Evolutionary conservation across 1,140 invertebrate genomes (phyloP), one percentile per base, ranked within the genome.

Genomic region (Sinonovacula constricta): DNA sequence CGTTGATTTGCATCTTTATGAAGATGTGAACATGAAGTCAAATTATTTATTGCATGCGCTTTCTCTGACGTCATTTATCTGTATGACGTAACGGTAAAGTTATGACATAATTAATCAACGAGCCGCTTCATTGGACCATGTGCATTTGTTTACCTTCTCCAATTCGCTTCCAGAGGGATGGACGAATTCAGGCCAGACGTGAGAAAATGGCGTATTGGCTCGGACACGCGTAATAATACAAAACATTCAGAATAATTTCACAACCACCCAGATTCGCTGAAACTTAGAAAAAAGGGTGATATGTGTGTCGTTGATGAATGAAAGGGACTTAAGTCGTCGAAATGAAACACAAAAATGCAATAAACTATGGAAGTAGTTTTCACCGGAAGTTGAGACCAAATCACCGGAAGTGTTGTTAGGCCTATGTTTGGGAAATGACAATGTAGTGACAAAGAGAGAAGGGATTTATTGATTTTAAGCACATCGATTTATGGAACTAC

Each of bases 111-210:
- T 45, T 45, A 45, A 45, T 45, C 18, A 18, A 45, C 39, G 49
- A 26, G 22, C 53, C 53, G 66, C 54, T n/a, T 28, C 14, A 80
- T 22, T 24, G 24, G 31, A 39, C 70, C 85, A 87, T 85, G 85
- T 84, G 83, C 51, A 67, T 79, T 79, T 86, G 85, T 87, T 85
- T 83, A 85, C 79, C 76, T 85, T 81, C 49, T 63, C 56, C 82
- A 86, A 82, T 86, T 77, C 49, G 34, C 79, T 51, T 30, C 74
- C 82, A 86, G 83, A 86, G 83, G 85, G 84, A 75, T 70, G 18
- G 7, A 18, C 39, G 39, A 10, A 45, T 10, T 45, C 39, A 30
- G 33, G 2, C 33, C 18, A 77, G 66, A 69, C 81, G 12, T 45
- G 30, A 53, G 71, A 84, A 84, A 79, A 83, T 84, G 81, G 83